A percentile compares a stretch with the other conserved stretches of the same genome.
Conservation (phyloP, 2,888 invertebrate species). For the Zygogramma bicolorata region DNA sequence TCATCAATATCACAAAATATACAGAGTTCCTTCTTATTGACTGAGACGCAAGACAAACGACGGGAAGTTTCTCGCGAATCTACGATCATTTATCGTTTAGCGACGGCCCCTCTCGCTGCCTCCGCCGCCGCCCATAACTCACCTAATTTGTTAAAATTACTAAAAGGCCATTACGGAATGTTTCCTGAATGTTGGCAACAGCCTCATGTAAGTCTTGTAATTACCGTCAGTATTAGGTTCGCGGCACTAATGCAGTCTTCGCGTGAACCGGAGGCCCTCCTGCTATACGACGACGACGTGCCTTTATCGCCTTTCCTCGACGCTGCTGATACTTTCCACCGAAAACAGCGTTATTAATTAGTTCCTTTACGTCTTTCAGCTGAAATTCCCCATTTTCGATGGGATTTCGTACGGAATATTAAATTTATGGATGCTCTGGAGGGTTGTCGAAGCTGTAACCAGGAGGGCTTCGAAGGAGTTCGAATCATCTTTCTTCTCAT, state of each 20-base stretch:
- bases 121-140: slow-evolving; percentile 34
- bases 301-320: not conserved
- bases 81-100: slow-evolving; percentile 23
- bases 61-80: slow-evolving; percentile 10
- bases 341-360: slow-evolving; percentile 17
- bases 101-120: not conserved
- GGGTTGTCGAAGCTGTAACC: not conserved
- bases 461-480: not conserved
- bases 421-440: not conserved
- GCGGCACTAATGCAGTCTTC: slow-evolving; percentile 33
- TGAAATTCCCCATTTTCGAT: slow-evolving; percentile 11
- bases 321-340: not conserved
- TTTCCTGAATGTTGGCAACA: slow-evolving; percentile 41
- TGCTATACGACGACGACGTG: not conserved
- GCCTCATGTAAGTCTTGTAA: slow-evolving; percentile 43
- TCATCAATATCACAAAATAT: too few species aligned
- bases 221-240: slow-evolving; percentile 31
- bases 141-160: slow-evolving; percentile 50
- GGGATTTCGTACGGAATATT: slow-evolving; percentile 9
- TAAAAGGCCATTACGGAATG: slow-evolving; percentile 47
- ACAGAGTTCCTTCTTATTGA: too few species aligned
- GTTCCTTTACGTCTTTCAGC: slow-evolving; percentile 2
- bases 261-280: slow-evolving; percentile 19
- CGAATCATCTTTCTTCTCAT: too few species aligned
- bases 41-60: not conserved